Evolutionary conservation across 2,888 invertebrate genomes (phyloP).

Genomic region (Tetrapedia diversipes): DNA sequence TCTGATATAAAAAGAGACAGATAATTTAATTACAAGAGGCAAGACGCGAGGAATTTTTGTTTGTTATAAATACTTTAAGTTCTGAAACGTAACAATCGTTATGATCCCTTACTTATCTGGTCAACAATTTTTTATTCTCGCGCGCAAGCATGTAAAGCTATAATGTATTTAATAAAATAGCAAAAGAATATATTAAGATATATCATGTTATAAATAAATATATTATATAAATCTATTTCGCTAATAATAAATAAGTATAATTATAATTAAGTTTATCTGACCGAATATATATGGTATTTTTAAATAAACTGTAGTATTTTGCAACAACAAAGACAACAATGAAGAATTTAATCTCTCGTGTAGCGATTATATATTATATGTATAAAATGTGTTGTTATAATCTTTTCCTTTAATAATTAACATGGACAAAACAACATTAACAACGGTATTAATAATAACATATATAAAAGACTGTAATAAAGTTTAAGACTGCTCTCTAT

Average conservation of each 20-base stretch:
- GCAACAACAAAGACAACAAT: constrained; percentile 29
- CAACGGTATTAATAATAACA: constrained; percentile 10
- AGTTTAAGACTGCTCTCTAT: too few relatives aligned
- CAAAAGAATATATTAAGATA: constrained; percentile 23
- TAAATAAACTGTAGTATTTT: constrained; percentile 18
- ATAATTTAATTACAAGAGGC: constrained; percentile 24
- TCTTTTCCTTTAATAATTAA: constrained; percentile 2
- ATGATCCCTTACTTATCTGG: not conserved
- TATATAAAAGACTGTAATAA: constrained; percentile 16
- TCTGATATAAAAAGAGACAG: constrained; percentile 60
- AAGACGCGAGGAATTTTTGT: constrained; percentile 4
- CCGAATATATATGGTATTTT: not conserved
- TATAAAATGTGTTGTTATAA: constrained; percentile 7
- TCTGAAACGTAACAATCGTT: constrained; percentile 21
- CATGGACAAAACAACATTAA: constrained; percentile 34
- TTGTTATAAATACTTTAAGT: not conserved
- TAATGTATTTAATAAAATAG: constrained; percentile 34
- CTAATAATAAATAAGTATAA: constrained; percentile 11
- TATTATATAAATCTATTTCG: constrained; percentile 9
- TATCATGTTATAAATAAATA: constrained; percentile 24
- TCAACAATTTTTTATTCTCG: not conserved
- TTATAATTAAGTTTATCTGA: not conserved
- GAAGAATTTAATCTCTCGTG: not conserved
- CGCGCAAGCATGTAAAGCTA: not conserved
- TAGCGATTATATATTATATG: too few relatives aligned